A percentile compares a stretch with the other conserved stretches of the same genome.
phyloP scores from a whole-genome alignment of 2,888 invertebrate genomes.

The Ormyrus nitidulus region DNA sequence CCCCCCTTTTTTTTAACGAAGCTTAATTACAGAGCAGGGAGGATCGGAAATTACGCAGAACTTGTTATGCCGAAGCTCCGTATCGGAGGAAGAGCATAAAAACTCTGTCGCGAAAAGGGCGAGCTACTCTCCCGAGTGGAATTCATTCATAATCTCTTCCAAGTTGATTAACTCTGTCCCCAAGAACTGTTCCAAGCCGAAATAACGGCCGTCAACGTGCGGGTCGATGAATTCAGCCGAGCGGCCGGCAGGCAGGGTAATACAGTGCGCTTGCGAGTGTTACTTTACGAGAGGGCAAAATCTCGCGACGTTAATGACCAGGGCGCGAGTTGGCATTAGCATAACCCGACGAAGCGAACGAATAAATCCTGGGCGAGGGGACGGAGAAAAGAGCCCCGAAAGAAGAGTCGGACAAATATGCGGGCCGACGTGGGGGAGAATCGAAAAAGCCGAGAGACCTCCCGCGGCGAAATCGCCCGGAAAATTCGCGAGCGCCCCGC shows the following conservation, averaged over 20 bases:
- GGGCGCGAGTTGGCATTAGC: neutral
- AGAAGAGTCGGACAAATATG: neutral
- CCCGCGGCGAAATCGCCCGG: constrained; percentile 6
- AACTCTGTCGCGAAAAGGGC: neutral
- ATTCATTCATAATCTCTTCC: constrained; percentile 32
- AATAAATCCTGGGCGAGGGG: neutral
- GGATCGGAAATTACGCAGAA: constrained; percentile 4
- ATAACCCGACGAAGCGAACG: neutral
- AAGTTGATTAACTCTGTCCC: constrained; percentile 2
- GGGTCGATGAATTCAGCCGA: too few species aligned
- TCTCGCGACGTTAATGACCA: neutral
- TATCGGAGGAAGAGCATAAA: neutral
- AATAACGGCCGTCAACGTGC: neutral
- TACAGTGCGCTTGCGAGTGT: too few species aligned
- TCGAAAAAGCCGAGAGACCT: neutral
- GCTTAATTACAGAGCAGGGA: constrained; percentile 21
- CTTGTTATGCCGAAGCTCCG: neutral
- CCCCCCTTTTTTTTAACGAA: constrained; percentile 18
- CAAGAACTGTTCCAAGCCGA: constrained; percentile 1
- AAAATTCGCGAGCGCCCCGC: neutral
- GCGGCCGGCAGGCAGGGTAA: too few species aligned
- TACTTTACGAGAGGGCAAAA: neutral
- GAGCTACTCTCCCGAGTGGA: neutral
- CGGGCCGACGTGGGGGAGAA: neutral
- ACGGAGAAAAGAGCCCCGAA: neutral